Percentiles rank a stretch among this genome's conserved stretches.
These are phyloP conservation scores for Psettodes erumei DNA, from an alignment of 2,113 vertebrate species.

Conservation along the genomic window DNA sequence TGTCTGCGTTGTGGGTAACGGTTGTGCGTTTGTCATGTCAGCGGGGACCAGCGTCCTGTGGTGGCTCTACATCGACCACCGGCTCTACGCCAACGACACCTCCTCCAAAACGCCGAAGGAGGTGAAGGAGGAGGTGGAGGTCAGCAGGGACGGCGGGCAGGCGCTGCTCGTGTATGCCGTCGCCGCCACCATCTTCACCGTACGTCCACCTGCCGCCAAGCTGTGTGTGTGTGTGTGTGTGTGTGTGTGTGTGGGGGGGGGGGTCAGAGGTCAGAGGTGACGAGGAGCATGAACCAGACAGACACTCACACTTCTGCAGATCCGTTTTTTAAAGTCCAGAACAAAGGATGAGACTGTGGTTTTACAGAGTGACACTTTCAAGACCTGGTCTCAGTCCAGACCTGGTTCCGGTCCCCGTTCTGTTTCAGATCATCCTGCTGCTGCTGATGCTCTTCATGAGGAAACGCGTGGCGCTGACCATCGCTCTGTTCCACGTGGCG, in stretches of 20 bases:
- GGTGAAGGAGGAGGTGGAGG: constrained; percentile 83
- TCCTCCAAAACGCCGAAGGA: constrained; percentile 79
- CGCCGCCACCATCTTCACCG: constrained; percentile 93
- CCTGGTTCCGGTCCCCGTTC: background rate
- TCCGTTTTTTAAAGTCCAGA: no score
- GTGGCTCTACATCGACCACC: constrained; percentile 96
- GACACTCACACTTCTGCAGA: no score
- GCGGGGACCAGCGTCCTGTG: constrained; percentile 95
- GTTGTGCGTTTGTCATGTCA: constrained; percentile 57
- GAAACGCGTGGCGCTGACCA: constrained; percentile 94
- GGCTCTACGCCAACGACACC: constrained; percentile 81
- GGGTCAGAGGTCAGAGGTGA: no score
- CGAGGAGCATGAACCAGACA: no score
- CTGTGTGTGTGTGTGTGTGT: constrained; percentile 11
- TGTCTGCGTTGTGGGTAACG: background rate
- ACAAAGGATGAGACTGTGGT: no score
- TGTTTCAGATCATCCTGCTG: constrained; percentile 88
- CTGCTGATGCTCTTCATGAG: constrained; percentile 97
- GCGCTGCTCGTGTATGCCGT: constrained; percentile 93
- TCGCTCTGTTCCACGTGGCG: constrained; percentile 96
- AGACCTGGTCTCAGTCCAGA: background rate
- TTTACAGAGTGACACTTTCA: no score
- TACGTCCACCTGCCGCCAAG: constrained; percentile 68
- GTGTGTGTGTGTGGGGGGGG: no score
- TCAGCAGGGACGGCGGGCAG: constrained; percentile 87